Base-by-base conservation (phyloP, 2,888 invertebrate species). In the Andrena trimmerana region DNA sequence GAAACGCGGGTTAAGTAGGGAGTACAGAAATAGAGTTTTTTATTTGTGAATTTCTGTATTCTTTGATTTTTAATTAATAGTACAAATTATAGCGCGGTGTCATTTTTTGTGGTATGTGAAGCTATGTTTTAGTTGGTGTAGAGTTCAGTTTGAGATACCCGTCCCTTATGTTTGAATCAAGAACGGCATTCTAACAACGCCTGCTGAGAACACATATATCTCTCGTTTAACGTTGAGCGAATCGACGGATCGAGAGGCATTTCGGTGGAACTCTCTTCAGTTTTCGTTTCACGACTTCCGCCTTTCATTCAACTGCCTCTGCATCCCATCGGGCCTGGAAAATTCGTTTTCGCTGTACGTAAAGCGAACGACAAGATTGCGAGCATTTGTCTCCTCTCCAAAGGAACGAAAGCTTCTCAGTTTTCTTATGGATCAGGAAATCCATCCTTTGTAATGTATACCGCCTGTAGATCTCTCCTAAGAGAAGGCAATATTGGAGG, bases 311-410 rank as follows among this genome's bases (percentile, higher is more conserved):
- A 16, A 57, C 66, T 69, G 66, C 72, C 65, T 79, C 79, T 60
- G 65, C 71, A 80, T 83, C 42, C 71, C 36, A 33, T 27, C 60
- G 29, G 57, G 74, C 62, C 66, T 20, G 16, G 77, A 50, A 48
- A 80, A 88, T 85, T 84, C 74, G 82, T 87, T 80, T 68, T 57
- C 36, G 71, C 48, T 73, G 62, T 69, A 63, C 59, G 63, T 13
- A 62, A 67, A 69, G 59, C 80, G 59, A 36, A 59, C 73, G 70
- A 82, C 75, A 57, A 81, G 78, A 88, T 85, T 78, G 72, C 78
- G 24, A 52, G 76, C 75, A 88, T 88, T 88, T 80, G 85, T 87
- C 81, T 84, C 57, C 68, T 33, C 42, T 31, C 57, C 20, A 29
- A 67, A 62, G 75, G 33, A 59, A 52, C 65, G 48, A 20, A 66